These are phyloP conservation scores for Latrodectus hesperus DNA, from an alignment of 2,888 invertebrate species.

Conservation along the genomic window DNA sequence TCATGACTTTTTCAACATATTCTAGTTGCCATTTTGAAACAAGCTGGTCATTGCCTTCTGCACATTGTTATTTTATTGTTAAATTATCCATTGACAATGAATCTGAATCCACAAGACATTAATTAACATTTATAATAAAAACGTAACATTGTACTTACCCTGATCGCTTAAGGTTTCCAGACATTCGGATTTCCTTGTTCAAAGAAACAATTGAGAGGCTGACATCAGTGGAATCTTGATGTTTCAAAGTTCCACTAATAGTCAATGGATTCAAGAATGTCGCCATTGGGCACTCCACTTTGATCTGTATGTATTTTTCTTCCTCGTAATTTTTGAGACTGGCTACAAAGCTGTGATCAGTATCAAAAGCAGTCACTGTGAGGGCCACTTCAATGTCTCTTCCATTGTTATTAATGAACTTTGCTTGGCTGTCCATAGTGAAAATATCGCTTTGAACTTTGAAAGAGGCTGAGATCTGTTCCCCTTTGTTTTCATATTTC, in stretches of 20 bases:
- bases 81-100: too few relatives aligned
- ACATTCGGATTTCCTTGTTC: slow-evolving; percentile 50
- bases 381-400: slow-evolving; percentile 50
- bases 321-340: slow-evolving; percentile 56
- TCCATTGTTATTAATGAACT: slow-evolving; percentile 59
- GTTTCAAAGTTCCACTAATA: slow-evolving; percentile 49
- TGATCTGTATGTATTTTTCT: slow-evolving; percentile 50
- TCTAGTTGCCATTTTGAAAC: too few relatives aligned
- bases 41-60: too few relatives aligned
- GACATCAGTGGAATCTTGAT: slow-evolving; percentile 37
- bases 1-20: too few relatives aligned
- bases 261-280: slow-evolving; percentile 30
- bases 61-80: too few relatives aligned
- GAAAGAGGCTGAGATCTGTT: slow-evolving; percentile 20
- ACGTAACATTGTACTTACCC: slow-evolving; percentile 30
- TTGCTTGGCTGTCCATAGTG: slow-evolving; percentile 40
- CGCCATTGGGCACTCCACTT: slow-evolving; percentile 44
- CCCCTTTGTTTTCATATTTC: slow-evolving; percentile 51
- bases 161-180: slow-evolving; percentile 66
- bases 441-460: slow-evolving; percentile 47
- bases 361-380: slow-evolving; percentile 17
- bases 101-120: not conserved
- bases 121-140: not conserved
- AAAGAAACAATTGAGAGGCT: slow-evolving; percentile 38
- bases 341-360: slow-evolving; percentile 18